phyloP scores from a whole-genome alignment of 1,140 invertebrate genomes.

The Plectrocnemia conspersa region DNA sequence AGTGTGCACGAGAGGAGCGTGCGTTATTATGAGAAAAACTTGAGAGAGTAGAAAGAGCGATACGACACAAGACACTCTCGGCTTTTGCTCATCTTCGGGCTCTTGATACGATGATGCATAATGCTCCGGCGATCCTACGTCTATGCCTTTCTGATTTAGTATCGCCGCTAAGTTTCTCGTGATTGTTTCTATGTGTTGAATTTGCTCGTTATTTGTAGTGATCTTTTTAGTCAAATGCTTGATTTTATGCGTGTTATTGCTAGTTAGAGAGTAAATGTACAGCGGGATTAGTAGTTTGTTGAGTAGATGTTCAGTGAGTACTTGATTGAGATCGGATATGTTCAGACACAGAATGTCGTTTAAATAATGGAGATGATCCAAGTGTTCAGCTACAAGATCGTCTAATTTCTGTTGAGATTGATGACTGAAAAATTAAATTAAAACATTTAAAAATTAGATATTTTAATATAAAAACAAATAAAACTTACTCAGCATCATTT shows the following conservation, averaged over 20 bases:
- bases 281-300: constrained; percentile 91
- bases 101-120: constrained; percentile 42
- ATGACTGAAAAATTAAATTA: constrained; percentile 58
- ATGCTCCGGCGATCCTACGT: constrained; percentile 44
- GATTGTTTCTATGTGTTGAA: constrained; percentile 54
- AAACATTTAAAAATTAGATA: constrained; percentile 6
- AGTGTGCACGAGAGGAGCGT: constrained; percentile 81
- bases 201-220: constrained; percentile 44
- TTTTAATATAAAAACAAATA: constrained; percentile 11
- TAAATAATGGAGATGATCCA: constrained; percentile 96
- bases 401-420: constrained; percentile 87
- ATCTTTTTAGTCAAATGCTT: constrained; percentile 25
- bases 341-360: constrained; percentile 94
- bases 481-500: constrained; percentile 86
- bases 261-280: constrained; percentile 86
- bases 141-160: constrained; percentile 52
- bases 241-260: constrained; percentile 40
- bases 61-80: constrained; percentile 81
- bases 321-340: constrained; percentile 89
- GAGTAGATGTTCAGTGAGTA: constrained; percentile 91
- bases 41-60: constrained; percentile 89
- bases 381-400: constrained; percentile 93
- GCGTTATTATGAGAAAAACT: constrained; percentile 92
- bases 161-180: constrained; percentile 59
- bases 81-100: constrained; percentile 51